Base-by-base conservation (phyloP, 2,797 vertebrate genomes). In the Falco cherrug region DNA sequence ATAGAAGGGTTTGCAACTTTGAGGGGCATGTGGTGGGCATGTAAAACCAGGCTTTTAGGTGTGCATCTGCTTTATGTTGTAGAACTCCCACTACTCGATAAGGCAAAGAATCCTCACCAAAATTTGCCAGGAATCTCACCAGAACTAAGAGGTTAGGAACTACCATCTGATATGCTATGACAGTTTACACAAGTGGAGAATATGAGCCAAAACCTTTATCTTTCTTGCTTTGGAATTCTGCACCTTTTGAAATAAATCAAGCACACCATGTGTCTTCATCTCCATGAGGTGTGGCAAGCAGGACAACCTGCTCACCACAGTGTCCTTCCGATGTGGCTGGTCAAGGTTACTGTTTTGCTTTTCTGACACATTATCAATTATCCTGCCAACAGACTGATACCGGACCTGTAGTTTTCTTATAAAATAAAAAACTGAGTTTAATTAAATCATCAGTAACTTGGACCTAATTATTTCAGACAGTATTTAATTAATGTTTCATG, bases 401-500 rank as follows among this genome's bases (percentile, higher is more conserved):
- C 22, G 93, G 94, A 98, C 98, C 97, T 98, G 98, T 97, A 98
- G 98, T 98, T 98, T 98, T 98, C 98, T 97, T 98, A 98, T 98
- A 98, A 98, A 98, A 98, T 98, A 98, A 98, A 98, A 99, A 99
- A 98, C 98, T 97, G 87, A 93, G 97, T 98, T 98, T 99, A 99
- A 99, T 99, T 99, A 99, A 99, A 99, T 98, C 98, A 98, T 99
- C 98, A 98, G 98, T 99, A 99, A 99, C 99, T 98, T 97, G 97
- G 95, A 97, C 98, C 98, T 99, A 99, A 99, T 99, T 99, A 99
- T 99, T 98, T 99, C 98, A 98, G 98, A 98, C 98, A 98, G 98
- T 99, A 99, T 98, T 99, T 99, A 99, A 99, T 99, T 99, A 99
- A 99, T 99, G 99, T 99, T 99, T 99, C 99, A 97, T 98, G 98